Evolutionary conservation across 2,888 invertebrate genomes (phyloP).

Genomic region (Athrips mouffetella): DNA sequence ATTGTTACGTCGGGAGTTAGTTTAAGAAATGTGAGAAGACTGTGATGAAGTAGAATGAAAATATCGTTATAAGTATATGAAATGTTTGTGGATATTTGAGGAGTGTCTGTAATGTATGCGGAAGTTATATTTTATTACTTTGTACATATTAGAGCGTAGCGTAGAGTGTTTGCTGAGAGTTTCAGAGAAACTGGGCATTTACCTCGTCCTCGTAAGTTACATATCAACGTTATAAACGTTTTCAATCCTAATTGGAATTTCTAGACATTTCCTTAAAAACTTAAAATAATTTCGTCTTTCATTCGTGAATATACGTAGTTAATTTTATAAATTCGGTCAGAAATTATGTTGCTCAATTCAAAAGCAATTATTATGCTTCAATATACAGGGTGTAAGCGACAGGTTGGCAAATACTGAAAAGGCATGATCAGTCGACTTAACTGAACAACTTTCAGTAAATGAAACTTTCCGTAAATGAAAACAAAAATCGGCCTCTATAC

Average conservation of each 20-base stretch:
- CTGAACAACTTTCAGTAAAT: too few relatives aligned
- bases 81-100: slow-evolving; percentile 29
- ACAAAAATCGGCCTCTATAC: too few relatives aligned
- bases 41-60: slow-evolving; percentile 70
- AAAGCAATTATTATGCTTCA: slow-evolving; percentile 47
- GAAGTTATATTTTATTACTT: not conserved
- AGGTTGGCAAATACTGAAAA: too few relatives aligned
- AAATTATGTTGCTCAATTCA: slow-evolving; percentile 57
- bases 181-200: slow-evolving; percentile 37
- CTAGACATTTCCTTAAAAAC: not conserved
- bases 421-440: too few relatives aligned
- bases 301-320: not conserved
- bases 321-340: not conserved
- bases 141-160: slow-evolving; percentile 25
- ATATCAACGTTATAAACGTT: slow-evolving; percentile 53
- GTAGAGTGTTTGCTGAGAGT: slow-evolving; percentile 18
- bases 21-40: slow-evolving; percentile 70
- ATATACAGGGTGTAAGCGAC: too few relatives aligned
- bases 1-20: slow-evolving; percentile 28
- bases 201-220: slow-evolving; percentile 39
- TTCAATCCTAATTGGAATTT: slow-evolving; percentile 16
- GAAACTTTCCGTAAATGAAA: too few relatives aligned
- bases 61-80: slow-evolving; percentile 50
- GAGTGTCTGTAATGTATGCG: slow-evolving; percentile 4
- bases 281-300: too few relatives aligned